These are phyloP conservation scores for Indicator indicator DNA, from an alignment of 2,113 vertebrate species.

Conservation along the genomic window DNA sequence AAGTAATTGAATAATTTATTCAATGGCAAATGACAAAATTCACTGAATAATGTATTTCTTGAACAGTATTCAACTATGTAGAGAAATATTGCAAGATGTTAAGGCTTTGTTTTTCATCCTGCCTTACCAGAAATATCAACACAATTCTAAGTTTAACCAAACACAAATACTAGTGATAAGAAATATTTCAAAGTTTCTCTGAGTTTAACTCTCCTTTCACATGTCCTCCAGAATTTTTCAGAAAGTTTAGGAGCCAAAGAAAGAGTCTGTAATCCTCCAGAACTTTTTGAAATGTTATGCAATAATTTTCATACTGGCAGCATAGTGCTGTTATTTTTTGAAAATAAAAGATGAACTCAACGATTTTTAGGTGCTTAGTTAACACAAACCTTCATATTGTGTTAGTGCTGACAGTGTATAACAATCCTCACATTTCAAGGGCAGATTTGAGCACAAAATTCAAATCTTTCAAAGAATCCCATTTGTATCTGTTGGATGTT, in stretches of 20 bases:
- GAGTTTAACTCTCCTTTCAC: neutral
- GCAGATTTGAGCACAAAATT: neutral
- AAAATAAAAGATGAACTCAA: neutral
- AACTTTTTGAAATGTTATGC: neutral
- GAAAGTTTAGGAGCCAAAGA: neutral
- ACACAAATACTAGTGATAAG: neutral
- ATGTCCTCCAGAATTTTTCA: neutral
- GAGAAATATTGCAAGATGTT: neutral
- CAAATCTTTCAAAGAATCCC: neutral
- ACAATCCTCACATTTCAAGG: neutral
- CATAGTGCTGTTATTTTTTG: neutral
- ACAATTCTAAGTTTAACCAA: neutral
- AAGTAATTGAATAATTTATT: conserved; percentile 38
- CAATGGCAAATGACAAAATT: conserved; percentile 35
- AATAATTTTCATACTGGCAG: neutral
- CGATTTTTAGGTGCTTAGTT: neutral
- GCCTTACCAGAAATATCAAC: neutral
- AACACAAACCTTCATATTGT: neutral
- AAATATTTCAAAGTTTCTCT: neutral
- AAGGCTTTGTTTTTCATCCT: neutral
- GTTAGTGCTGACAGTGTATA: neutral
- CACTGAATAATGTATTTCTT: conserved; percentile 19
- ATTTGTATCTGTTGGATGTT: neutral
- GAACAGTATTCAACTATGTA: neutral
- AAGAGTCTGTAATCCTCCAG: neutral